Conservation (phyloP, 2,888 invertebrate species). For the Oscheius myriophilus region DNA sequence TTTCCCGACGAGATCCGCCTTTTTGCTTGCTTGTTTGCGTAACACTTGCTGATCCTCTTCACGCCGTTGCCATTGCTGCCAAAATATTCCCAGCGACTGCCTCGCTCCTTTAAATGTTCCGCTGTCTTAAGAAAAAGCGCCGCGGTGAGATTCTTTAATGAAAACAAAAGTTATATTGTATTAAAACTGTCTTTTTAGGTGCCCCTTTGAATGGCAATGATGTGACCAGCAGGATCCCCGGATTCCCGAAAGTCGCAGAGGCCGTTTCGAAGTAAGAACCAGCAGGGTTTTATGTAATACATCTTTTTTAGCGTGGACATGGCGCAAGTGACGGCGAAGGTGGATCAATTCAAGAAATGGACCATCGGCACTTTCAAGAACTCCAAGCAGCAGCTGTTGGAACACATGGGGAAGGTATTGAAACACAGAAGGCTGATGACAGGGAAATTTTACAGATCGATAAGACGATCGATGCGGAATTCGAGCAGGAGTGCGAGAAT, state of each 20-base stretch:
- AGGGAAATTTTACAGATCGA: conserved; percentile 65
- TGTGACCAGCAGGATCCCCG: conserved; percentile 1
- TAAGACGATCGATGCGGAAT: conserved; percentile 78
- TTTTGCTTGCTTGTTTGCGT: too few species aligned
- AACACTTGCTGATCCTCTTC: too few species aligned
- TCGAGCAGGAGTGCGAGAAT: conserved; percentile 91
- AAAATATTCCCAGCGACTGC: too few species aligned
- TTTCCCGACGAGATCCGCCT: too few species aligned
- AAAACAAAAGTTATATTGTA: too few species aligned
- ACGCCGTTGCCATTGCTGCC: too few species aligned
- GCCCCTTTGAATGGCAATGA: not conserved
- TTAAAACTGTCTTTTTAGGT: too few species aligned
- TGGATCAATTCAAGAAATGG: conserved; percentile 94
- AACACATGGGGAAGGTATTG: conserved; percentile 88
- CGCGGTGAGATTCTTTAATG: too few species aligned
- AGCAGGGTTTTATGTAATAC: not conserved
- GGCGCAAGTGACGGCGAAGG: conserved; percentile 76
- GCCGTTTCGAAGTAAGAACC: conserved; percentile 35
- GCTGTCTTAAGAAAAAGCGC: too few species aligned
- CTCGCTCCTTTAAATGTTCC: too few species aligned
- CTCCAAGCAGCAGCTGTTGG: conserved; percentile 93
- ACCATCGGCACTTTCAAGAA: conserved; percentile 97
- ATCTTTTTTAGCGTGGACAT: conserved; percentile 24
- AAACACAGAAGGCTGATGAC: not conserved
- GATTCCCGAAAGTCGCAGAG: conserved; percentile 31